These are phyloP conservation scores for Fratercula arctica DNA, from an alignment of 2,797 vertebrate species.

Conservation along the genomic window DNA sequence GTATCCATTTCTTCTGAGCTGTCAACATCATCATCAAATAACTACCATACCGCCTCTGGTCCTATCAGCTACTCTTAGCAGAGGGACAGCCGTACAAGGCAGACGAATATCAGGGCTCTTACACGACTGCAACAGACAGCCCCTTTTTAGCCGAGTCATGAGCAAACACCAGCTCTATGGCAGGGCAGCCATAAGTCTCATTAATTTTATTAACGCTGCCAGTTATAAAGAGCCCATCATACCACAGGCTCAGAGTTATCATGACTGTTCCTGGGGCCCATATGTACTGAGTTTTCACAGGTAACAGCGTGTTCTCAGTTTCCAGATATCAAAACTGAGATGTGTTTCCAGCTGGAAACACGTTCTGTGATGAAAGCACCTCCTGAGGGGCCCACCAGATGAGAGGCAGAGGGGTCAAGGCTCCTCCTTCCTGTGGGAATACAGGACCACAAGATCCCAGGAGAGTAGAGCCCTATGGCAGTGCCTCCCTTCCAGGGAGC, in stretches of 20 bases:
- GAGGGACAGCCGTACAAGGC: neutral
- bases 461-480: rapidly evolving
- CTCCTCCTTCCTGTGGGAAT: neutral
- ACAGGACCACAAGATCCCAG: neutral
- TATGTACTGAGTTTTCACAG: neutral
- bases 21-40: neutral
- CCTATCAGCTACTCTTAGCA: neutral
- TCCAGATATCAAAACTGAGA: neutral
- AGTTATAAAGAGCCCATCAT: neutral
- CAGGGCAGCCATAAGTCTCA: neutral
- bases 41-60: neutral
- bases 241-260: neutral
- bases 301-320: neutral
- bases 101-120: neutral
- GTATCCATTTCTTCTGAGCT: neutral
- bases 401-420: neutral
- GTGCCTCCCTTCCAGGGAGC: neutral
- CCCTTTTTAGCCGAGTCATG: neutral
- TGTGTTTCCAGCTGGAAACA: neutral
- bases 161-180: neutral
- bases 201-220: neutral
- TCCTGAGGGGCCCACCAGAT: neutral
- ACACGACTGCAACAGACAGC: neutral
- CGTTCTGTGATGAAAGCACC: rapidly evolving
- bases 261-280: neutral